Base-by-base conservation (phyloP, 2,113 vertebrate species). In the Channa maculata region DNA sequence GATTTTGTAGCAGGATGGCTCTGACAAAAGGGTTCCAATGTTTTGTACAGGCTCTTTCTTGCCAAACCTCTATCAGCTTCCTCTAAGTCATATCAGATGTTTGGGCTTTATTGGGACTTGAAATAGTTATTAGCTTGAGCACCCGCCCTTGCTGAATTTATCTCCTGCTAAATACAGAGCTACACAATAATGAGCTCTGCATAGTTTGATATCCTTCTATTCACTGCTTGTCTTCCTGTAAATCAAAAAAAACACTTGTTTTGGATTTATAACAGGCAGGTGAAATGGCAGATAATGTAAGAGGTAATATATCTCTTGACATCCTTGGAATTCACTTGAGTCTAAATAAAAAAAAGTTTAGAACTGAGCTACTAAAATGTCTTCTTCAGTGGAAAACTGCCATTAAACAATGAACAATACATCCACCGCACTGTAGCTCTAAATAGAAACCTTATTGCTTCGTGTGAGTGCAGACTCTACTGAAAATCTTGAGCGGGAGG, bases 11-110 rank as follows among this genome's bases (percentile, higher is more conserved):
- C 77, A 71, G 79, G 82, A 85, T 79, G 71, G 37, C 49, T 86
- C 48, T 9, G 77, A 72, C 73, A 67, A 58, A 76, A 79, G 49
- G 33, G 38, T 61, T 84, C 62, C 82, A 83, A 65, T 69, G 78
- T 88, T 86, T 82, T 76, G 78, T 75, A 59, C 61, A n/a, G 63
- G 59, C 63, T 75, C 62, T 58, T 45, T 79, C 37, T 48, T 48
- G 69, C 83, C 78, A 80, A 83, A 60, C 36, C 68, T 87, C 75
- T 75, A 80, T 82, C 80, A 71, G 80, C 86, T 79, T 53, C 75
- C 67, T 24, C 24, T 84, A 83, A 92, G 82, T 85, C 86, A 70
- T 87, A 87, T 92, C 83, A 92, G 82, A 88, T 88, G 86, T 84
- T 84, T 76, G 65, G 78, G 70, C 77, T 85, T 91, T 85, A 86